Conservation (phyloP, 2,113 vertebrate genomes). For the Phoxinus phoxinus region DNA sequence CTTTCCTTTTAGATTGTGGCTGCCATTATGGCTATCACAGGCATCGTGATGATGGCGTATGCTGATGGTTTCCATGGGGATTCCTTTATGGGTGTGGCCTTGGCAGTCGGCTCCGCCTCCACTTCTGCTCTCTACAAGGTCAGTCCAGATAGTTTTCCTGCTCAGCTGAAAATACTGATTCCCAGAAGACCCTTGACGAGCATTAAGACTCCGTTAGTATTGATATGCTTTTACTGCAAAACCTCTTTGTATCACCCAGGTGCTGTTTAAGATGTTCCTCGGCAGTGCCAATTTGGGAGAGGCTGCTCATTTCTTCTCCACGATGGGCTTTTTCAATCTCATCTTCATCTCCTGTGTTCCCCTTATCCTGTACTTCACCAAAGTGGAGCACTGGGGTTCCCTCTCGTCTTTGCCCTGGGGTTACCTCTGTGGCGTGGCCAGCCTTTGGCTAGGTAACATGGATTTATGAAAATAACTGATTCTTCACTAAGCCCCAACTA, state of each 20-base stretch:
- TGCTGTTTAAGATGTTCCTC: constrained; percentile 98
- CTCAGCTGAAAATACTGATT: constrained; percentile 4
- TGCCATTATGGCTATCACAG: constrained; percentile 98
- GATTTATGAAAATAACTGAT: background rate
- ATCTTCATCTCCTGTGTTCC: constrained; percentile 96
- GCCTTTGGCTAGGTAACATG: constrained; percentile 90
- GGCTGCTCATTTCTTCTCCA: constrained; percentile 94
- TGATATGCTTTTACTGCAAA: constrained; percentile 4
- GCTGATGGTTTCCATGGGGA: constrained; percentile 96
- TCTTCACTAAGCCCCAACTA: background rate
- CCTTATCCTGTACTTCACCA: constrained; percentile 93
- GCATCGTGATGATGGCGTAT: constrained; percentile 99
- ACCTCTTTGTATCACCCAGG: constrained; percentile 72
- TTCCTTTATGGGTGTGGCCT: constrained; percentile 93
- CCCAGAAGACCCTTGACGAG: constrained; percentile 1
- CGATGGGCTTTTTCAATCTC: constrained; percentile 96
- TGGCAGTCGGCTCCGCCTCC: constrained; percentile 96
- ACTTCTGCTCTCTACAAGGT: constrained; percentile 97
- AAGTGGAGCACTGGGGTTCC: constrained; percentile 95
- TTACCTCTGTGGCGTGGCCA: constrained; percentile 94
- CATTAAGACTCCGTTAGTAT: background rate
- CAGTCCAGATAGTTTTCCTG: constrained; percentile 29
- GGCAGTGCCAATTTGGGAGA: constrained; percentile 96
- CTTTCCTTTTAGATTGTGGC: constrained; percentile 89
- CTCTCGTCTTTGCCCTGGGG: constrained; percentile 95